Evolutionary conservation across 2,797 vertebrate genomes (phyloP).

Genomic region (Hephaestus fuliginosus): DNA sequence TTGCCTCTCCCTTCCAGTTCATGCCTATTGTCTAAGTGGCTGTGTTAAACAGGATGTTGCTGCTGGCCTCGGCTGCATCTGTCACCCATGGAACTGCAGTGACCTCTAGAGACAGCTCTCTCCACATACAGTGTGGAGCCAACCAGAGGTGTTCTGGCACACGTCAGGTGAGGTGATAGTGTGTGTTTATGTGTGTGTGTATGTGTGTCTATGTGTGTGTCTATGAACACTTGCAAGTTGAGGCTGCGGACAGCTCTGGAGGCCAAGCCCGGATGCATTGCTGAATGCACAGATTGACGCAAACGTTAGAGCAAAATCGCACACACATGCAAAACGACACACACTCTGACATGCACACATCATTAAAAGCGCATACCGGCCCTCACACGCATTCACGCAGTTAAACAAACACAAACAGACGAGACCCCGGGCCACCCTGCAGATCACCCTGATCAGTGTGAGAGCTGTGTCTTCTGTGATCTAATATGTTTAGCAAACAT

Average conservation of each 20-base stretch:
- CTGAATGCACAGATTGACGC: constrained; percentile 37
- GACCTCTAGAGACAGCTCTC: constrained; percentile 89
- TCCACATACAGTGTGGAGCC: constrained; percentile 79
- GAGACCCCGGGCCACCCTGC: constrained; percentile 72
- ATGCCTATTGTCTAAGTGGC: constrained; percentile 73
- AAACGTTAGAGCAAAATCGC: constrained; percentile 23
- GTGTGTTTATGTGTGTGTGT: constrained; percentile 19
- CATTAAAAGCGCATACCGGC: constrained; percentile 49
- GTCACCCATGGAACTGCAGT: constrained; percentile 89
- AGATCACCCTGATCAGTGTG: constrained; percentile 76
- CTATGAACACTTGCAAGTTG: constrained; percentile 53
- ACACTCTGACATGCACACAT: constrained; percentile 14
- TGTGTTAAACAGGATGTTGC: constrained; percentile 76
- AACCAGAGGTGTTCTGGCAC: constrained; percentile 71
- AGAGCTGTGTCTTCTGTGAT: constrained; percentile 71
- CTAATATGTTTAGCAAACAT: constrained; percentile 87
- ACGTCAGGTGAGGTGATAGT: constrained; percentile 59
- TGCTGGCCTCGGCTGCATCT: constrained; percentile 77
- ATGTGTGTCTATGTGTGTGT: constrained; percentile 14
- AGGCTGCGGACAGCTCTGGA: constrained; percentile 29
- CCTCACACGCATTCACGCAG: constrained; percentile 38
- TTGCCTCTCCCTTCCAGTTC: constrained; percentile 44
- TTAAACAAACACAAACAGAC: constrained; percentile 69
- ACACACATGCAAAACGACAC: constrained; percentile 40
- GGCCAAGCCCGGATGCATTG: constrained; percentile 40